A percentile compares a stretch with the other conserved stretches of the same genome.
Conservation (phyloP, 1,140 invertebrate species). For the Pachyrhynchus sulphureomaculatus region DNA sequence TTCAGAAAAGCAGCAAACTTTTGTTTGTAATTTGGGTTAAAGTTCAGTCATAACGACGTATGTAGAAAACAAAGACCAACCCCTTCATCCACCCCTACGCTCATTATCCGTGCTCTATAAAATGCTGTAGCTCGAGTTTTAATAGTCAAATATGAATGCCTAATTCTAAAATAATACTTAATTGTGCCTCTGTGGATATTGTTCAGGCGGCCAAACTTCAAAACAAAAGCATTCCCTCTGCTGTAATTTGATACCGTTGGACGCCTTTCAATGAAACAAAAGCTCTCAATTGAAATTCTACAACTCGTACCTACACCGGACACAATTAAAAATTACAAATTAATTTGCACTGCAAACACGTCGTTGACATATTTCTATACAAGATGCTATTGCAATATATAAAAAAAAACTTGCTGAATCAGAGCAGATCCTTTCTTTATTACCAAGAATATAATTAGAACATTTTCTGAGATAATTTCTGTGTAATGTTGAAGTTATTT, state of each 20-base stretch:
- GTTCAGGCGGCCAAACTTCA: conserved; percentile 25
- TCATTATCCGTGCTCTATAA: conserved; percentile 21
- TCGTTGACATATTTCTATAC: background rate
- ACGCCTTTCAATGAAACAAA: conserved; percentile 28
- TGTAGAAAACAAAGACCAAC: conserved; percentile 20
- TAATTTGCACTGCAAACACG: conserved; percentile 22
- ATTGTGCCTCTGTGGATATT: conserved; percentile 25
- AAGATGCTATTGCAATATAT: background rate
- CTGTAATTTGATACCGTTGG: conserved; percentile 36
- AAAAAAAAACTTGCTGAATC: conserved; percentile 2
- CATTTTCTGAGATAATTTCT: background rate
- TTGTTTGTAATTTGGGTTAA: too few relatives aligned
- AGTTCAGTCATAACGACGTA: conserved; percentile 10
- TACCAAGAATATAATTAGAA: conserved; percentile 1
- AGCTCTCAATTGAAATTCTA: conserved; percentile 29
- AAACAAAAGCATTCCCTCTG: conserved; percentile 18
- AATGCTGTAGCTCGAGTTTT: conserved; percentile 21
- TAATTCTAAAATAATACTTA: conserved; percentile 31
- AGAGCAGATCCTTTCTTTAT: background rate
- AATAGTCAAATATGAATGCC: conserved; percentile 25
- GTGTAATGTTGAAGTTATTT: conserved; percentile 1
- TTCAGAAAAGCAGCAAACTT: too few relatives aligned
- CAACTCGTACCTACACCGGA: conserved; percentile 28
- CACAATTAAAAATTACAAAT: conserved; percentile 36
- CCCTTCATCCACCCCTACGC: conserved; percentile 12